Percentiles rank a stretch among this genome's conserved stretches.
Conservation (phyloP, 2,113 vertebrate genomes). For the Sprattus sprattus region DNA sequence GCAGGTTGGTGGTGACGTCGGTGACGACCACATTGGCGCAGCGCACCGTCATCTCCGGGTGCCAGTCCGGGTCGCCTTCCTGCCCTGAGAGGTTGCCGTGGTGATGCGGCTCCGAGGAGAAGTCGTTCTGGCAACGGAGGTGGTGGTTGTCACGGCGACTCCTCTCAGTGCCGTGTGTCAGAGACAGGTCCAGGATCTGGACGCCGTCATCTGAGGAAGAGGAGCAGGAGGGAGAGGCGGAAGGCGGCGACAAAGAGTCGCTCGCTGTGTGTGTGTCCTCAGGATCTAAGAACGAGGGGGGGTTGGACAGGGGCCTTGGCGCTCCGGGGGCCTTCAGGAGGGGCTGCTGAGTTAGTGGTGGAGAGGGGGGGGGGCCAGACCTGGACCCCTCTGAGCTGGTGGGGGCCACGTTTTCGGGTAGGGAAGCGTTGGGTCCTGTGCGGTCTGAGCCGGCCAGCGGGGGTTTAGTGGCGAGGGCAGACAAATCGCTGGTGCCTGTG, state of each 20-base stretch:
- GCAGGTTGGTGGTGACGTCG: conserved; percentile 95
- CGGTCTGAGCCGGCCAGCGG: background rate
- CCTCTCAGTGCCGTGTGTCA: conserved; percentile 40
- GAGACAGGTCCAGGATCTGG: conserved; percentile 50
- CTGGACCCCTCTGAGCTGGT: conserved; percentile 68
- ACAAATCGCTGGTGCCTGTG: conserved; percentile 36
- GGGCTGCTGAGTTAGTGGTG: conserved; percentile 39
- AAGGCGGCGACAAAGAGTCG: conserved; percentile 49
- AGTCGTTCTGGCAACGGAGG: conserved; percentile 34
- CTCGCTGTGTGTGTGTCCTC: conserved; percentile 14
- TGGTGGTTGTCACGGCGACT: conserved; percentile 15
- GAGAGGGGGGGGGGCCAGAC: conserved; percentile 44
- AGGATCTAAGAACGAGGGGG: background rate
- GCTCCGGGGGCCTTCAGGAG: conserved; percentile 36
- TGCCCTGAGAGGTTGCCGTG: conserved; percentile 59
- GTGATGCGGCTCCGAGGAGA: conserved; percentile 41
- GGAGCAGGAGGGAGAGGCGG: conserved; percentile 74
- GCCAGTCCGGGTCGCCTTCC: conserved; percentile 82
- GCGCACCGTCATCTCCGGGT: conserved; percentile 89
- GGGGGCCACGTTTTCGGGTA: background rate
- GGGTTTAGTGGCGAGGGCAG: background rate
- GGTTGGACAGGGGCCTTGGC: background rate
- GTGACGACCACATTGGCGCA: conserved; percentile 97
- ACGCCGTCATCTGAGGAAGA: conserved; percentile 71
- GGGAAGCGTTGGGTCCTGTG: background rate